phyloP scores from a whole-genome alignment of 2,888 invertebrate genomes.

The Cataglyphis cursor region DNA sequence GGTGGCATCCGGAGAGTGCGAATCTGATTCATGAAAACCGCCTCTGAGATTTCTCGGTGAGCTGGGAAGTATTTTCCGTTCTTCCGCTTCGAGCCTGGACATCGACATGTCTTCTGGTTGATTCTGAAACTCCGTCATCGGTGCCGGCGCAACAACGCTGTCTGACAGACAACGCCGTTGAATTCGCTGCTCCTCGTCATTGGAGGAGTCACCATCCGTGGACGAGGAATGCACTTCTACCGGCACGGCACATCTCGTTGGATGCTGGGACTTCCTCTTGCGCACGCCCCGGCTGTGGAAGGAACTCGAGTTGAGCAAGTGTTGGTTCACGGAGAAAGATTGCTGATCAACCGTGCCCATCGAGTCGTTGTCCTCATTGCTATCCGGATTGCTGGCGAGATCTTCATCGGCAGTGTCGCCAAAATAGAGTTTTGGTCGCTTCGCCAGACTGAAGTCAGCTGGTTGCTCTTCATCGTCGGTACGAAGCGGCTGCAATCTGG shows the following conservation, averaged over 20 bases:
- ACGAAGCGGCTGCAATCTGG: slow-evolving; percentile 79
- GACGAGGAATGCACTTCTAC: slow-evolving; percentile 88
- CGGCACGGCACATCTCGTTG: slow-evolving; percentile 92
- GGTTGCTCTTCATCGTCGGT: slow-evolving; percentile 88
- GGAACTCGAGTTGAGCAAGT: slow-evolving; percentile 77
- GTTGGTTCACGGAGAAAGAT: slow-evolving; percentile 78
- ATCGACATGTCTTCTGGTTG: slow-evolving; percentile 86
- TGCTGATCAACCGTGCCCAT: slow-evolving; percentile 82
- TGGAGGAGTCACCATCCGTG: slow-evolving; percentile 90
- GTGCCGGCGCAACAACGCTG: slow-evolving; percentile 46
- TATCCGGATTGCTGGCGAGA: slow-evolving; percentile 89
- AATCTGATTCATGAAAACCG: slow-evolving; percentile 72
- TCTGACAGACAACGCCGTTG: slow-evolving; percentile 67
- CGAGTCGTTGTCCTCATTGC: slow-evolving; percentile 88
- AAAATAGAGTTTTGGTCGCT: slow-evolving; percentile 88
- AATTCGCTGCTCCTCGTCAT: slow-evolving; percentile 85
- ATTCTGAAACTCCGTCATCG: slow-evolving; percentile 83
- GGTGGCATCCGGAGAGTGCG: slow-evolving; percentile 76
- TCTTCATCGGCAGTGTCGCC: slow-evolving; percentile 88
- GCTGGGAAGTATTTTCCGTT: slow-evolving; percentile 78
- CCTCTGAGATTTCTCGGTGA: slow-evolving; percentile 73
- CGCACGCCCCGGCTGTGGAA: slow-evolving; percentile 87
- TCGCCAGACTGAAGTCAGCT: slow-evolving; percentile 91
- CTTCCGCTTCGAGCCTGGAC: slow-evolving; percentile 84
- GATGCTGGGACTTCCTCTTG: slow-evolving; percentile 96